Evolutionary conservation across 2,888 invertebrate genomes (phyloP), one percentile per base, ranked within the genome.

Genomic region (Steinernema hermaphroditum): DNA sequence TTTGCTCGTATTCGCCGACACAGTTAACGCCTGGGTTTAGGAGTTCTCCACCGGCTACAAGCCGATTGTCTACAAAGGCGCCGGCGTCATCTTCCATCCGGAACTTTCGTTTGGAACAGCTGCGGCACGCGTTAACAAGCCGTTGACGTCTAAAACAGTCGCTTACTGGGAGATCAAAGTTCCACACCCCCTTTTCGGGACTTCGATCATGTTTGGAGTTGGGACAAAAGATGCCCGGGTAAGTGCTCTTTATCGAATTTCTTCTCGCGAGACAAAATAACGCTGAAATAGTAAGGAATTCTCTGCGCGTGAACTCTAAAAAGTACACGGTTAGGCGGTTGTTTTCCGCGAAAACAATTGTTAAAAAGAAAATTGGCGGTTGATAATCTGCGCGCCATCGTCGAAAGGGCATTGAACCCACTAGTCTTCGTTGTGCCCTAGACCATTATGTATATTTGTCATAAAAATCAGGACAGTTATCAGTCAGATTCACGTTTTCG

Each of bases 151-250:
- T 9, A 69, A 62, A 2, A 77, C 77, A 16, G 57, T 76, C 16
- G 79, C 79, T 24, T 82, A 79, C 70, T 82, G 82, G 82, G 82
- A 82, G 70, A 74, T 83, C 16, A 22, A 68, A 2, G 46, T 76
- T 0, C 49, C 68, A n/a, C 46, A 74, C 14, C 19, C 19, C 14
- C 19, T 73, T 24, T 82, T 75, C 73, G 82, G 82, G 19, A 81
- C 82, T 12, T 79, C 81, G 2, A 73, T 82, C 50, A 80, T 81
- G 82, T 81, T 83, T 41, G 82, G 81, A 29, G 57, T 80, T 14
- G 81, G 81, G 1, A 74, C 69, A 16, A 12, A 22, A 19, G 22
- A 68, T 0, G 74, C 76, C 16, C 72, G 68, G 62, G 62, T 62
- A 62, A 27, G 54, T 24, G 19, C 46, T 16, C 19, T 46, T 14